Evolutionary conservation across 2,797 vertebrate genomes (phyloP).

Genomic region (Thamnophis elegans): DNA sequence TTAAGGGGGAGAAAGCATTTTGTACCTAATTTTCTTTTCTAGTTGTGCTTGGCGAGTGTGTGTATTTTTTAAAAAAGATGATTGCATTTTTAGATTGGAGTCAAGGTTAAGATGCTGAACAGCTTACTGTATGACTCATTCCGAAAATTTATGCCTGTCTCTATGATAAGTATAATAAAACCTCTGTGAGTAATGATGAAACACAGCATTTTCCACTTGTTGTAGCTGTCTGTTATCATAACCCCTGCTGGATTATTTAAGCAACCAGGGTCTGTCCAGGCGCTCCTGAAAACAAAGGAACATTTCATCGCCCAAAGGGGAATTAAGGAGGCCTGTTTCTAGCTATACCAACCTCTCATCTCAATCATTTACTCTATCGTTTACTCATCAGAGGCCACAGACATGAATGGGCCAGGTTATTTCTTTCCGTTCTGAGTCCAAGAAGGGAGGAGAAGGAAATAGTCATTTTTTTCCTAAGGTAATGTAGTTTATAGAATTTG

Average conservation of each 20-base stretch:
- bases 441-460: background rate
- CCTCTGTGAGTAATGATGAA: conserved; percentile 15
- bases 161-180: conserved; percentile 19
- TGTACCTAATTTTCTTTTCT: background rate
- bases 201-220: conserved; percentile 7
- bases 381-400: conserved; percentile 11
- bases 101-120: conserved; percentile 11
- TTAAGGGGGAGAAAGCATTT: background rate
- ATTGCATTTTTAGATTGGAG: conserved; percentile 3
- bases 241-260: conserved; percentile 21
- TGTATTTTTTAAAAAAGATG: background rate
- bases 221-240: conserved; percentile 19
- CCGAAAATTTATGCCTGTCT: conserved; percentile 16
- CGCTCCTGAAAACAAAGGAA: conserved; percentile 13
- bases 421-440: background rate
- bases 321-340: conserved; percentile 17
- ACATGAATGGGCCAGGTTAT: conserved; percentile 21
- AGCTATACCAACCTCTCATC: background rate
- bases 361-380: background rate
- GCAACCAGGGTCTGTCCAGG: conserved; percentile 1
- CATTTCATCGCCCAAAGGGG: conserved; percentile 12
- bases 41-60: background rate
- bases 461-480: background rate
- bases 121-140: conserved; percentile 7
- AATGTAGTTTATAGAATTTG: conserved; percentile 1